These are phyloP conservation scores for Geotrupes spiniger DNA, from an alignment of 2,888 invertebrate genomes.

Conservation along the genomic window DNA sequence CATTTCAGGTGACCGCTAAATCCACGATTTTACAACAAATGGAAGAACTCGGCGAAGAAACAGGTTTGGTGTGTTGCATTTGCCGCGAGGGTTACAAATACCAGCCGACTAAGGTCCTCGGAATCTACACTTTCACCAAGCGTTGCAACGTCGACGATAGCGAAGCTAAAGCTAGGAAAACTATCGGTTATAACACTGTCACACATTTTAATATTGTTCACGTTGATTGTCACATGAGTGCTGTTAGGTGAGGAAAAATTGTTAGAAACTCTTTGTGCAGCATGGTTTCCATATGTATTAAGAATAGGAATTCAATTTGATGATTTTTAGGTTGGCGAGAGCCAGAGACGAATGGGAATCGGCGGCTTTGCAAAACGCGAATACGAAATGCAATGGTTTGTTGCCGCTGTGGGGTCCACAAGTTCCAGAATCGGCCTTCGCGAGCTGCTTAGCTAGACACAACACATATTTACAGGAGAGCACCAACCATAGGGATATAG, in stretches of 20 bases:
- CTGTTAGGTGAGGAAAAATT: constrained; percentile 83
- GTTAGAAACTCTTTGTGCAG: too few relatives aligned
- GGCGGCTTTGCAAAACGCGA: constrained; percentile 96
- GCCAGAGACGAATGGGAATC: constrained; percentile 96
- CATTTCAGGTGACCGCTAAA: constrained; percentile 71
- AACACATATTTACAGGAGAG: constrained; percentile 79
- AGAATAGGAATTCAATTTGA: too few relatives aligned
- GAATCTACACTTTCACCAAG: constrained; percentile 96
- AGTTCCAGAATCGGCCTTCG: constrained; percentile 89
- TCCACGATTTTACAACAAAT: constrained; percentile 88
- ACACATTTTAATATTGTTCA: constrained; percentile 99
- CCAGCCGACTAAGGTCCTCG: constrained; percentile 89
- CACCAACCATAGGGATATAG: constrained; percentile 73
- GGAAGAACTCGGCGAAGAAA: constrained; percentile 93
- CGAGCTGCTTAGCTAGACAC: constrained; percentile 88
- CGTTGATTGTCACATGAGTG: constrained; percentile 96
- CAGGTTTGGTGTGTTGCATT: constrained; percentile 94
- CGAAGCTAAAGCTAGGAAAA: constrained; percentile 85
- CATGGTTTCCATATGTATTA: too few relatives aligned
- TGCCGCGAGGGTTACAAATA: constrained; percentile 97
- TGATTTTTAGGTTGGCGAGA: constrained; percentile 40
- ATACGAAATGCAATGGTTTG: constrained; percentile 95
- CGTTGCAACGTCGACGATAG: constrained; percentile 91
- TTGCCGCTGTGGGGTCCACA: constrained; percentile 96
- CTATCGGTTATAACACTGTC: constrained; percentile 88